Base-by-base conservation (phyloP, 2,888 invertebrate genomes). In the Cremastinae sp. region DNA sequence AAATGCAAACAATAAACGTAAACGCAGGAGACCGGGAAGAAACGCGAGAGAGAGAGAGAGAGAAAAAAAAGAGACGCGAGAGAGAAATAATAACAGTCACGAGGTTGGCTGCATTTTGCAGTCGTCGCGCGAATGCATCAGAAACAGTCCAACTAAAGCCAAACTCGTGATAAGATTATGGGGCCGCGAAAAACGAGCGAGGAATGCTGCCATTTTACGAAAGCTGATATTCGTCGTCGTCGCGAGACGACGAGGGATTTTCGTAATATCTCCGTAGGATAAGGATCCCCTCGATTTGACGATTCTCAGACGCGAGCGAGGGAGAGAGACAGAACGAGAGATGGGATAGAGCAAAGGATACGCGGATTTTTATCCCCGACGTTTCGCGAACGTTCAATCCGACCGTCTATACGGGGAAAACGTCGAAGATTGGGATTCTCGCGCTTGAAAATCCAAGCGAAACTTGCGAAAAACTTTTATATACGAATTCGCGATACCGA, bases 121-220 rank as follows among this genome's bases (percentile, higher is more conserved):
- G 62, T 71, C 71, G 36, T 68, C 41, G 58, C 20, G 62, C 68
- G 47, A 73, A 69, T 76, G 76, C 64, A 64, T 53, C 75, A 61
- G 66, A 43, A 47, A 51, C 54, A 73, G 45, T 73, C 58, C 69
- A 73, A 76, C 76, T 69, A 59, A 76, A 76, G 73, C 76, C 72
- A 53, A 73, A 69, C 76, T 72, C 28, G 28, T 28, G 76, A 76
- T 76, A 76, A 76, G 75, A 76, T 76, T 76, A 76, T 72, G 75
- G 64, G 58, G 10, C 51, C 75, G 68, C 75, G 58, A 76, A 76
- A 28, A 76, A 72, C 72, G 75, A 76, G 75, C 72, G 72, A 64
- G 58, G 51, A 68, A 59, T 56, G 49, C 47, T 45, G 36, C 53
- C 62, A 43, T 64, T 76, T 56, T 64, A 64, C 64, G 59, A 66